A percentile compares a stretch with the other conserved stretches of the same genome.
Conservation (phyloP, 2,113 vertebrate genomes). For the Trematomus loennbergii region DNA sequence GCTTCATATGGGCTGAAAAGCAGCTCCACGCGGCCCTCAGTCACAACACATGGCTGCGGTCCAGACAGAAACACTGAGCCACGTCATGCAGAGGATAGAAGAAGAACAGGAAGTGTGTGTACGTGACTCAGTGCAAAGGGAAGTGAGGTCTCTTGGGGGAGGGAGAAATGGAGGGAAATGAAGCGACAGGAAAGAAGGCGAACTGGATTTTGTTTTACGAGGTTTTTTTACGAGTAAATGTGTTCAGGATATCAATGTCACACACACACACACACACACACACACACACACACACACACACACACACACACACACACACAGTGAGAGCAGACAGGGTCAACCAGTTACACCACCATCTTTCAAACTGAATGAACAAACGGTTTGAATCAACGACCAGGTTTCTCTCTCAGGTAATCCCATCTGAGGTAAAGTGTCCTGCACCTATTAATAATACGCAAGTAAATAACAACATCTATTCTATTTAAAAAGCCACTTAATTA, state of each 20-base stretch:
- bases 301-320: not conserved
- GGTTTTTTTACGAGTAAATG: not conserved
- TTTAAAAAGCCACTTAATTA: not conserved
- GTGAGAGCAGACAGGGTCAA: slow-evolving; percentile 28
- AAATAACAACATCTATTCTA: not conserved
- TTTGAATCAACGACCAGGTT: too few relatives aligned
- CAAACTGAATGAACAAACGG: slow-evolving; percentile 12
- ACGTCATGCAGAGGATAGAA: slow-evolving; percentile 10
- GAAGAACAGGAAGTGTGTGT: slow-evolving; percentile 50
- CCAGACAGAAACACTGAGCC: slow-evolving; percentile 32
- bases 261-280: too few relatives aligned
- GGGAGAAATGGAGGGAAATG: not conserved
- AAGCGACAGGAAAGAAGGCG: not conserved
- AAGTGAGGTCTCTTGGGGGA: slow-evolving; percentile 31
- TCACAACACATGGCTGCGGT: slow-evolving; percentile 19
- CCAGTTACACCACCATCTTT: slow-evolving; percentile 36
- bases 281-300: too few relatives aligned
- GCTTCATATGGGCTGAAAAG: not conserved
- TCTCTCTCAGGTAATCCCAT: too few relatives aligned
- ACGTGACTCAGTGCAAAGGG: slow-evolving; percentile 51
- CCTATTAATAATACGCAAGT: not conserved
- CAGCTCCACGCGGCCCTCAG: slow-evolving; percentile 34
- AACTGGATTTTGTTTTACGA: too few relatives aligned
- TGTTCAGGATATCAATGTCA: slow-evolving; percentile 38
- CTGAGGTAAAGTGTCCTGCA: not conserved